A percentile compares a stretch with the other conserved stretches of the same genome.
Conservation (phyloP, 1,140 invertebrate species). For the Aphidius gifuensis region DNA sequence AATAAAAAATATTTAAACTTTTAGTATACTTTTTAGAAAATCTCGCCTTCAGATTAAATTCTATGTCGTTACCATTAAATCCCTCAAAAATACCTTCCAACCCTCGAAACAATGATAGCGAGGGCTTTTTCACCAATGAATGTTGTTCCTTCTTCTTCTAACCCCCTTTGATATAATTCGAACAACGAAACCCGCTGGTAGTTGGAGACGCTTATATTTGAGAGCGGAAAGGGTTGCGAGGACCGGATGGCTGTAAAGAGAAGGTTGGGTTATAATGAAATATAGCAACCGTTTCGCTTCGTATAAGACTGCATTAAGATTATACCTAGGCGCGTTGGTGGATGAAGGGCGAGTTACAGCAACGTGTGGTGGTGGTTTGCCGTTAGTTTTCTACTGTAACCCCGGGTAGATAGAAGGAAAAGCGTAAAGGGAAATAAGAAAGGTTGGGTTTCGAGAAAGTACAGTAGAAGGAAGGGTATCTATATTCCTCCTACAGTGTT, state of each 20-base stretch:
- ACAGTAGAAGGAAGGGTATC: conserved; percentile 40
- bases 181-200: conserved; percentile 1
- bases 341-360: conserved; percentile 33
- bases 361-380: conserved; percentile 8
- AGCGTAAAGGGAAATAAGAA: conserved; percentile 29
- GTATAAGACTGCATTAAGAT: conserved; percentile 58
- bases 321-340: conserved; percentile 48
- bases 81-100: too few relatives aligned
- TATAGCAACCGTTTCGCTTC: conserved; percentile 52
- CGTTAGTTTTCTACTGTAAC: neutral
- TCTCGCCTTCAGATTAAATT: too few relatives aligned
- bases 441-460: conserved; percentile 24
- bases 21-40: too few relatives aligned
- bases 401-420: conserved; percentile 11
- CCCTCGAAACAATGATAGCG: too few relatives aligned
- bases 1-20: too few relatives aligned
- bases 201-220: conserved; percentile 31
- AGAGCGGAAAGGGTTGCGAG: conserved; percentile 50
- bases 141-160: conserved; percentile 23
- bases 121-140: conserved; percentile 38
- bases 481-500: conserved; percentile 49
- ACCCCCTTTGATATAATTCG: conserved; percentile 10
- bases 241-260: conserved; percentile 35
- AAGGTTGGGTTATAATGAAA: conserved; percentile 56
- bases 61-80: too few relatives aligned